Percentiles rank a stretch among this genome's conserved stretches.
Evolutionary conservation across 1,140 invertebrate species (phyloP).

Genomic region (Trypoxylus dichotomus): DNA sequence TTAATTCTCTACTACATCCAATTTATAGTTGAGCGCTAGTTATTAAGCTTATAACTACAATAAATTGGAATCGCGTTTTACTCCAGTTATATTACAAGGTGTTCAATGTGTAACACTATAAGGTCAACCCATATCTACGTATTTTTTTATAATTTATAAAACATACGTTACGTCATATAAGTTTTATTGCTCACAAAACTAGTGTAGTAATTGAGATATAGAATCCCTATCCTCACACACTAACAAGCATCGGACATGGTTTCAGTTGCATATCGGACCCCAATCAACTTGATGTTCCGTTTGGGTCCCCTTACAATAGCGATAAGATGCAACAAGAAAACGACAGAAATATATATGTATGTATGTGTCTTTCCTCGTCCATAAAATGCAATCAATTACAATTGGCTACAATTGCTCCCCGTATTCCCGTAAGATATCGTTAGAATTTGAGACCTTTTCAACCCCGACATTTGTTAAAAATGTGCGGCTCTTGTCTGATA

Average conservation of each 20-base stretch:
- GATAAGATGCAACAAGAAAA: background rate
- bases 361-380: constrained; percentile 11
- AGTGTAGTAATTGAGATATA: too few relatives aligned
- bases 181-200: too few relatives aligned
- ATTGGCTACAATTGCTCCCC: constrained; percentile 25
- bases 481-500: background rate
- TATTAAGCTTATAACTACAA: too few relatives aligned
- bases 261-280: background rate
- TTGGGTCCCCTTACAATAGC: background rate
- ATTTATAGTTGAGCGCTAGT: too few relatives aligned
- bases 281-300: background rate
- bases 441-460: constrained; percentile 45
- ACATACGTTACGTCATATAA: too few relatives aligned
- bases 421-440: constrained; percentile 47
- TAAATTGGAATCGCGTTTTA: too few relatives aligned
- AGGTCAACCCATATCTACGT: too few relatives aligned
- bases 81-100: too few relatives aligned
- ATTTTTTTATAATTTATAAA: too few relatives aligned
- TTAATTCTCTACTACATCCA: too few relatives aligned
- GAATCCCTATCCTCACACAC: background rate
- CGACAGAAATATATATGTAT: background rate
- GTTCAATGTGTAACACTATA: too few relatives aligned
- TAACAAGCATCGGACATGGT: background rate
- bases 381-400: constrained; percentile 46
- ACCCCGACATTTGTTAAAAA: constrained; percentile 38